These are phyloP conservation scores for Vollenhovia emeryi DNA, from an alignment of 1,140 invertebrate species.

Conservation along the genomic window DNA sequence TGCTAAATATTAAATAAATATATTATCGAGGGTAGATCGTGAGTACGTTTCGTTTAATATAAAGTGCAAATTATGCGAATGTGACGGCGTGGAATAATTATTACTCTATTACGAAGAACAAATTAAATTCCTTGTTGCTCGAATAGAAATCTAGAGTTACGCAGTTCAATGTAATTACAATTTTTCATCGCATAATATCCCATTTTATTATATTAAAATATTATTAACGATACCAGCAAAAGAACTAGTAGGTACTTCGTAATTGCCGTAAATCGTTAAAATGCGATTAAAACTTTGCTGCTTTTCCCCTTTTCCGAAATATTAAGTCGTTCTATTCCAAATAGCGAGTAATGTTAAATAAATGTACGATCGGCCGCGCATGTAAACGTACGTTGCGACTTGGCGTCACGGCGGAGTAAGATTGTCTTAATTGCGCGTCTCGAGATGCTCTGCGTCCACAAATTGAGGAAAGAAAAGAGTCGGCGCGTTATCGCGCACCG, in stretches of 20 bases:
- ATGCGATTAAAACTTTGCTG: not conserved
- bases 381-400: not conserved
- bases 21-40: slow-evolving; percentile 50
- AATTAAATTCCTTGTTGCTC: slow-evolving; percentile 21
- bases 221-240: slow-evolving; percentile 27
- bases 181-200: slow-evolving; percentile 4
- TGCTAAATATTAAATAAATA: slow-evolving; percentile 48
- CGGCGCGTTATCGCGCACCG: not conserved
- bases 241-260: slow-evolving; percentile 19
- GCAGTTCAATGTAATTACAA: not conserved
- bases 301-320: not conserved
- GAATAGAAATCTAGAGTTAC: slow-evolving; percentile 15
- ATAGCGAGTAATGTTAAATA: not conserved
- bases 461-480: slow-evolving; percentile 21
- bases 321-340: not conserved
- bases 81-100: slow-evolving; percentile 42
- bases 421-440: not conserved
- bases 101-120: slow-evolving; percentile 15
- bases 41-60: slow-evolving; percentile 35
- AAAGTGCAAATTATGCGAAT: slow-evolving; percentile 31
- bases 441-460: not conserved
- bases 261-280: slow-evolving; percentile 10
- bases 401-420: not conserved
- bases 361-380: not conserved
- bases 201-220: slow-evolving; percentile 19